Evolutionary conservation across 2,888 invertebrate genomes (phyloP), one percentile per base, ranked within the genome.

Genomic region (Steinernema carpocapsae): DNA sequence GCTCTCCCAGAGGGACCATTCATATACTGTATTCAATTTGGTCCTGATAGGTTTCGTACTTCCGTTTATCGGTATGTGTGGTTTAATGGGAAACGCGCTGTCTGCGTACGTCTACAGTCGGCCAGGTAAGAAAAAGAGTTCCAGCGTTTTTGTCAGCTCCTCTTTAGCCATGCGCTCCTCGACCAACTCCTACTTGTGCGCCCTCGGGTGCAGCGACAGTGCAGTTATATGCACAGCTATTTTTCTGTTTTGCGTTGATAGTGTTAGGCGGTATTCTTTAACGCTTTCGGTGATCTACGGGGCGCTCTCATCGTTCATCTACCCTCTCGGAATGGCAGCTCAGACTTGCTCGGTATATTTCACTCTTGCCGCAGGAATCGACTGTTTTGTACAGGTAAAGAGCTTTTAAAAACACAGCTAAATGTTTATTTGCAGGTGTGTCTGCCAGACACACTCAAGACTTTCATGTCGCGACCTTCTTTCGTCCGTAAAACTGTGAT

Each of bases 271-370:
- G 45, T 84, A 85, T 73, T 86, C 85, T 6, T 73, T 85, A 22
- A 77, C 78, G 22, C 74, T 85, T 42, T 77, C 79, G 52, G 76
- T 78, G 22, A 71, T 78, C 24, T 84, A 79, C 77, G 80, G 81
- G 70, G 64, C 74, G 37, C 72, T 84, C 19, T 83, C 85, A 2
- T 81, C 82, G 0, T 73, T 59, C 19, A 42, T 59, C 3, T 77
- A 71, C 32, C 77, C 77, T 10, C 12, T 72, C n/a, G 84, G 83
- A n/a, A 84, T 85, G 83, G 82, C 82, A 37, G 87, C 87, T 51
- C 87, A 87, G 74, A 86, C 87, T 24, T 85, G 86, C 72, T 85
- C 86, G 1, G 86, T 87, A 4, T 87, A 87, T 72, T 87, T 86
- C 73, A 87, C 87, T n/a, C 78, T 87, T 22, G 83, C 84, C 42